phyloP scores from a whole-genome alignment of 2,888 invertebrate species.

The Drosophila cracens region DNA sequence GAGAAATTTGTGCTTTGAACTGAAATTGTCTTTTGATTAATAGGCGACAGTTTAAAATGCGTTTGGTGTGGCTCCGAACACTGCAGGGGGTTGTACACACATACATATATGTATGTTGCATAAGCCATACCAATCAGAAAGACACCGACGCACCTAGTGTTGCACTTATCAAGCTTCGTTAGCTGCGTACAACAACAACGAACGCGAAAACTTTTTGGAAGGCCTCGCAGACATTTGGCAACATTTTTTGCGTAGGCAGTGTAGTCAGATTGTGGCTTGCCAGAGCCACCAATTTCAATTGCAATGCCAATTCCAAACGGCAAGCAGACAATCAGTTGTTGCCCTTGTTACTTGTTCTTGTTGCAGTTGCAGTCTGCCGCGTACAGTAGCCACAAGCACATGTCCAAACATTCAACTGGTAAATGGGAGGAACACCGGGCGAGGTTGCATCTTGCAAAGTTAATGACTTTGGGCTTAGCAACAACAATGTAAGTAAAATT shows the following conservation, averaged over 20 bases:
- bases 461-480: conserved; percentile 62
- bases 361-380: conserved; percentile 9
- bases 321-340: conserved; percentile 33
- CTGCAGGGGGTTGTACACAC: neutral
- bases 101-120: conserved; percentile 33
- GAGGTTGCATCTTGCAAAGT: conserved; percentile 44
- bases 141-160: conserved; percentile 15
- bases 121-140: conserved; percentile 34
- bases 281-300: conserved; percentile 13
- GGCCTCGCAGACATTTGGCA: conserved; percentile 9
- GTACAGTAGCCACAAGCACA: conserved; percentile 73
- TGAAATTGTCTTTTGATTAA: conserved; percentile 50
- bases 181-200: conserved; percentile 9
- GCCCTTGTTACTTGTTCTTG: conserved; percentile 21
- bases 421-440: conserved; percentile 33
- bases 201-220: conserved; percentile 2
- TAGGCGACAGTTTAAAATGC: conserved; percentile 39
- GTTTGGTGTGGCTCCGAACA: conserved; percentile 12
- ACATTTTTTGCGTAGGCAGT: conserved; percentile 56
- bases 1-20: conserved; percentile 48
- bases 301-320: conserved; percentile 16
- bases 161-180: conserved; percentile 50
- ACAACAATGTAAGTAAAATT: conserved; percentile 60
- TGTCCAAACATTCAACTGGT: conserved; percentile 52
- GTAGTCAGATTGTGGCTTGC: neutral